Percentiles rank a stretch among this genome's conserved stretches.
phyloP scores from a whole-genome alignment of 2,797 vertebrate species.

The Adelosebastes latens region DNA sequence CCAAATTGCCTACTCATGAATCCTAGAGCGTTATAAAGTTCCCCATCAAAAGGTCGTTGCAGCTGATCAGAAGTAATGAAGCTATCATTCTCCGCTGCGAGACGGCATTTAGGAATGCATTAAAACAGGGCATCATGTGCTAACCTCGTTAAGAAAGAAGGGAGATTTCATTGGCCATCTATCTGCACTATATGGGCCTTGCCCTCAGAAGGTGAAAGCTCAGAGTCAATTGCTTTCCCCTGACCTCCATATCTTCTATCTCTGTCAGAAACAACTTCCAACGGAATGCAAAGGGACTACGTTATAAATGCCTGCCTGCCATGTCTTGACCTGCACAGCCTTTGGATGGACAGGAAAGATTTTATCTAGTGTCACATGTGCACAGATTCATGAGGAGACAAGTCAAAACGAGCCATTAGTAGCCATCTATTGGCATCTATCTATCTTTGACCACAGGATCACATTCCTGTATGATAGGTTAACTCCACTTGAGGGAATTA shows the following conservation, averaged over 20 bases:
- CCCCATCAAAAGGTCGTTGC: conserved; percentile 69
- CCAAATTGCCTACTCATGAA: conserved; percentile 73
- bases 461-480: background rate
- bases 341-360: background rate
- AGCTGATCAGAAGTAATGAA: conserved; percentile 66
- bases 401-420: background rate
- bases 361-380: background rate
- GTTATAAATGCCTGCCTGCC: background rate
- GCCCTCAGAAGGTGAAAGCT: conserved; percentile 48
- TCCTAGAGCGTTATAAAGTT: conserved; percentile 70
- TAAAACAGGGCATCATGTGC: conserved; percentile 51
- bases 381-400: background rate
- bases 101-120: conserved; percentile 62
- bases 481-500: background rate
- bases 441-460: background rate
- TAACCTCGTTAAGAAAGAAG: conserved; percentile 43
- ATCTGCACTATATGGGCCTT: conserved; percentile 44
- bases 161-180: conserved; percentile 35
- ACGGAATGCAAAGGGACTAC: background rate
- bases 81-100: conserved; percentile 45
- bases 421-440: background rate
- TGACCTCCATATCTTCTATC: conserved; percentile 31
- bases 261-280: conserved; percentile 33
- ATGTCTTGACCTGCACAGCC: background rate
- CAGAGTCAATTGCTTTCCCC: conserved; percentile 47